A percentile compares a stretch with the other conserved stretches of the same genome.
phyloP scores from a whole-genome alignment of 2,797 vertebrate genomes.

The Enteromius paludinosus region DNA sequence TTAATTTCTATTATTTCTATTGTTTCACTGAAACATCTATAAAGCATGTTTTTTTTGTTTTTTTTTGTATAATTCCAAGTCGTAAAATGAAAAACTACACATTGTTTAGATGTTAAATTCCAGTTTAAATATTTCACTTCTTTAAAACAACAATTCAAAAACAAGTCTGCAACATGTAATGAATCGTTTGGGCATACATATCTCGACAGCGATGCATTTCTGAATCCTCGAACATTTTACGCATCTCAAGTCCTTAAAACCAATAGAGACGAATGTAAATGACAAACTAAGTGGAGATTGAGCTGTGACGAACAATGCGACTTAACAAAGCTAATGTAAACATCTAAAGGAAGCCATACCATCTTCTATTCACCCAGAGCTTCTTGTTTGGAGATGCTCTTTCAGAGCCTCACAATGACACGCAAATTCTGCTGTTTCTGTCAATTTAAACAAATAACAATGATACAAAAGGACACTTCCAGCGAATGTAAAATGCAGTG shows the following conservation, averaged over 20 bases:
- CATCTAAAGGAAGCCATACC: slow-evolving; percentile 60
- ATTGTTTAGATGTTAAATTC: not conserved
- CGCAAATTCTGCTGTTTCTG: slow-evolving; percentile 69
- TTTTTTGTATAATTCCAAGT: not conserved
- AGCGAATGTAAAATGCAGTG: slow-evolving; percentile 74
- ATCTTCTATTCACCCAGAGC: slow-evolving; percentile 71
- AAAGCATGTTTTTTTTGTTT: not conserved
- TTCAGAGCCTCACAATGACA: slow-evolving; percentile 74
- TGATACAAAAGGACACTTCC: slow-evolving; percentile 74
- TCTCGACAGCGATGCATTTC: not conserved
- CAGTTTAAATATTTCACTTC: not conserved
- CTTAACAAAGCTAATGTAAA: slow-evolving; percentile 67
- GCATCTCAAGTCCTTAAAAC: slow-evolving; percentile 54
- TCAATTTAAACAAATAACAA: slow-evolving; percentile 80
- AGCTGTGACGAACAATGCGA: slow-evolving; percentile 54
- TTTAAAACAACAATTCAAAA: not conserved
- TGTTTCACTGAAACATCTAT: not conserved
- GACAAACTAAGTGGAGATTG: slow-evolving; percentile 54
- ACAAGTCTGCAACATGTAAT: not conserved
- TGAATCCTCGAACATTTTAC: slow-evolving; percentile 7
- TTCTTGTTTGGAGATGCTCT: slow-evolving; percentile 75
- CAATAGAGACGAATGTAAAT: slow-evolving; percentile 60
- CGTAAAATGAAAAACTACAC: not conserved
- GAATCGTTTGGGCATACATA: not conserved
- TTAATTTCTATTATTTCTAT: no score